Evolutionary conservation across 2,888 invertebrate genomes (phyloP), one percentile per base, ranked within the genome.

Genomic region (Heliconius sara): DNA sequence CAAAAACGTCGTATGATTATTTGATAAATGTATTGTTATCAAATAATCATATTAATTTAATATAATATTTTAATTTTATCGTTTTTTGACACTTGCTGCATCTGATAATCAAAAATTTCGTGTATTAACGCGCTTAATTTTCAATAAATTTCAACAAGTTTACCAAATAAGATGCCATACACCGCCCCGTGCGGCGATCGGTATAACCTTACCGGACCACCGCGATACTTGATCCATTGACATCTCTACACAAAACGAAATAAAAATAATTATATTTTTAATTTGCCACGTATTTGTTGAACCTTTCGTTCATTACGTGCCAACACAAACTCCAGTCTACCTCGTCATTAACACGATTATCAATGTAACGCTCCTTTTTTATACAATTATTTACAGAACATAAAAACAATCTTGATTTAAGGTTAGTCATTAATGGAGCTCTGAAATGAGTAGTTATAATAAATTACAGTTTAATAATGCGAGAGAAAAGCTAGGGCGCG

Each of bases 121-220:
- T 86, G 86, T 90, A 90, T 91, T 39, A 91, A 89, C 91, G 89
- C 91, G 89, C 90, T 92, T 92, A 91, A 91, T 90, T 91, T 91
- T 89, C 90, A 92, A 92, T 92, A 91, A 92, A 91, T 89, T 88
- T 89, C 87, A 86, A 88, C 78, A 77, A 70, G 66, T 71, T 79
- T 88, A 88, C 87, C 88, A 87, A 88, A 89, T 88, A 89, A 91
- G 87, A 88, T 89, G 88, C 85, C 86, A 87, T 86, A 84, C 85
- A 85, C 87, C 89, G 88, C 88, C 89, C 88, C 88, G 89, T 86
- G 88, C 87, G 87, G 89, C 86, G 85, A 80, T 86, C 84, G 82
- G 89, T 89, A 86, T 87, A 84, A 80, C 82, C 84, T 73, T 83
- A 89, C 88, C 90, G 85, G 91, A 90, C 89, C 90, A 88, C 89